Base-by-base conservation (phyloP, 1,140 invertebrate species). In the Colletes latitarsis region DNA sequence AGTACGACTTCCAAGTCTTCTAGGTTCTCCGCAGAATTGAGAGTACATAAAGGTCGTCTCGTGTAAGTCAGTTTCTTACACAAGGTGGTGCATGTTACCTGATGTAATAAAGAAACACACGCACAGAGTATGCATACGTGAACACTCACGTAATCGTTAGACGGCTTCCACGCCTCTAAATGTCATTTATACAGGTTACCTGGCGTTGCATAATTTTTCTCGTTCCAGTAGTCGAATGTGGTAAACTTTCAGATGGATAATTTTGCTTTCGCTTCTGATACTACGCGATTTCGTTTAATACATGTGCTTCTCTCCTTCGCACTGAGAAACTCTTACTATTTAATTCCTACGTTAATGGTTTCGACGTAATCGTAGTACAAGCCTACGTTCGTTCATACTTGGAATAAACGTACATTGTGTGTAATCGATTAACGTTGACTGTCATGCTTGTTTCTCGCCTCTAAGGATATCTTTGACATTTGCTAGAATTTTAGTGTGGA, bases 101-200 rank as follows among this genome's bases (percentile, higher is more conserved):
- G 78, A 60, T 68, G 71, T 80, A 80, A 80, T 57, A 80, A 75
- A 75, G 72, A 75, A 75, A 74, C 55, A 75, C 72, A 75, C 78
- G 63, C 63, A 70, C 57, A 57, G 55, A n/a, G 15, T 12, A 39
- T 41, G 21, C 41, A 41, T 17, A 70, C 67, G 21, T 6, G 52
- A 9, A 15, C 49, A 70, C 15, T 39, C 60, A 60, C 49, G 77
- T 73, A 79, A 79, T 73, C 77, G 58, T 79, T 79, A 73, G 77
- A 79, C 77, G 70, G 77, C 69, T 79, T 79, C 77, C 77, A 79
- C 77, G 77, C 77, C 77, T 78, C 49, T 73, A 78, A 78, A 78
- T 78, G 77, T 73, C 77, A 78, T 78, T 73, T 73, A 63, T 78
- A 72, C 77, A 73, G 41, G 77, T 78, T 78, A 53, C 39, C 6